Conservation (phyloP, 2,888 invertebrate genomes). For the Phania funesta region DNA sequence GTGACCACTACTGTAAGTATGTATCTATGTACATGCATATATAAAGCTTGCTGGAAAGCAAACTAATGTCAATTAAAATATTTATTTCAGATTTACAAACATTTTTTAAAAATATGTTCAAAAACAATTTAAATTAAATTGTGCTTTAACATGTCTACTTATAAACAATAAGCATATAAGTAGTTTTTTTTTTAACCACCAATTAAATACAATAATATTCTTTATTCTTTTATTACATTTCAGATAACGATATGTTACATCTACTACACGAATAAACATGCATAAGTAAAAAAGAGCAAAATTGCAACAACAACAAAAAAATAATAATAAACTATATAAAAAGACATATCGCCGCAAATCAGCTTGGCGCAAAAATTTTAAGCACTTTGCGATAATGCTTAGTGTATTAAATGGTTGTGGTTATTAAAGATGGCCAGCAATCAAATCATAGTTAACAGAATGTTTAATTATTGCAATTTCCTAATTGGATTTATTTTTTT, state of each 20-base stretch:
- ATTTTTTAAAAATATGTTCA: too few relatives aligned
- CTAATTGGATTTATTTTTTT: constrained; percentile 23
- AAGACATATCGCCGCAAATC: too few relatives aligned
- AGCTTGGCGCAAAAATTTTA: neutral
- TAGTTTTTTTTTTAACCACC: neutral
- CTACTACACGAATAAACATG: neutral
- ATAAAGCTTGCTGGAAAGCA: too few relatives aligned
- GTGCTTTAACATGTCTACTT: too few relatives aligned
- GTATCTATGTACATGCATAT: too few relatives aligned
- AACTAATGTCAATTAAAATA: too few relatives aligned
- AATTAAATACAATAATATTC: neutral
- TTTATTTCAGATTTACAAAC: too few relatives aligned
- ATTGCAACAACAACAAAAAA: constrained; percentile 11
- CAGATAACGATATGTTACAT: neutral
- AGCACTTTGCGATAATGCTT: constrained; percentile 39
- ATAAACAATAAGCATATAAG: neutral
- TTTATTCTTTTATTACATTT: neutral
- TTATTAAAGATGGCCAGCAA: constrained; percentile 55
- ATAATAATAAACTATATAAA: neutral
- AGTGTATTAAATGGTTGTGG: constrained; percentile 8
- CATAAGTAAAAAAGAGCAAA: constrained; percentile 5
- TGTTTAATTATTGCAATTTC: constrained; percentile 38
- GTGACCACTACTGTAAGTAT: too few relatives aligned
- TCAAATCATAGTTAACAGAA: constrained; percentile 15
- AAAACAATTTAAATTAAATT: too few relatives aligned